Base-by-base conservation (phyloP, 2,888 invertebrate genomes). In the Cartodere bifasciata region DNA sequence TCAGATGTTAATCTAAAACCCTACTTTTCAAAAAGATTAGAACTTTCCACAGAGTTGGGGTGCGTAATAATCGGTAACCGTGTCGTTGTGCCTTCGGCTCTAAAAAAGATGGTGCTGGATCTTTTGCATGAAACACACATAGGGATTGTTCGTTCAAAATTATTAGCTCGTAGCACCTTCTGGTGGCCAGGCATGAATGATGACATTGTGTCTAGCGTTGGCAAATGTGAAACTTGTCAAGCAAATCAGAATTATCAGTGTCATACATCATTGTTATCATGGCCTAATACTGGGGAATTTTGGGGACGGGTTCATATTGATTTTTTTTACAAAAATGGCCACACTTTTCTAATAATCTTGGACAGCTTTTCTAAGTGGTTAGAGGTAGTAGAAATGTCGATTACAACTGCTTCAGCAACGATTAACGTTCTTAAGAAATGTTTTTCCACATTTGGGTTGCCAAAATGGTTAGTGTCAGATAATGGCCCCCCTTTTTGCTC, bases 181-280 rank as follows among this genome's bases (percentile, higher is more conserved):
- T 25, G 25, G 25, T 25, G 25, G 25, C 13, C 25, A 17, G 20
- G 20, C n/a, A 17, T 17, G 20, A 6, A 17, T 7, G 20, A 17
- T 17, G n/a, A 7, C 20, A 17, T 17, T 17, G 20, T 6, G 20
- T 7, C 6, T 17, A 7, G 6, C 6, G 20, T 17, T 6, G 9
- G 9, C n/a, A 17, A 9, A 7, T 17, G 6, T 9, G 9, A 9
- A 17, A 9, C n/a, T 6, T 17, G 20, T 17, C 20, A 17, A 17
- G 20, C 6, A 17, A 17, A 9, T 17, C 20, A 17, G 9, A 17
- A 17, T 9, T 7, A 17, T 9, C n/a, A n/a, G n/a, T 17, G 6
- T 9, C 6, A 17, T 7, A 17, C 6, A 17, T 9, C 6, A 7
- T 17, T 17, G 20, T 7, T 17, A 17, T 17, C 20, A 9, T 17